Evolutionary conservation across 2,797 vertebrate species (phyloP), one percentile per base, ranked within the genome.

Genomic region (Smutsia temminckii): DNA sequence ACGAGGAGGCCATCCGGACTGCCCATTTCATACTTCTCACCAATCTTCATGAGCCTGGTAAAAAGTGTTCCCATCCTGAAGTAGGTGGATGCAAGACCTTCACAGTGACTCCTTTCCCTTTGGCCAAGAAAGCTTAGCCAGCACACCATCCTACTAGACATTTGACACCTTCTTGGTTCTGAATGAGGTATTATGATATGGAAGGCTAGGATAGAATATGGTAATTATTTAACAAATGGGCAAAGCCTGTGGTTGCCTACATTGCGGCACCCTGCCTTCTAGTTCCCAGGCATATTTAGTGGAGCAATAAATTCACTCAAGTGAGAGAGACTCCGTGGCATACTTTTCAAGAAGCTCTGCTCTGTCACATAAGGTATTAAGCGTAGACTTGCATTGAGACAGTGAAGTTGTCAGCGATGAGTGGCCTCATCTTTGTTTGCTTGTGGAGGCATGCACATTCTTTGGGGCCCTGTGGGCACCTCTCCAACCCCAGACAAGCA

Each of bases 381-480:
- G 63, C 78, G 69, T 64, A 93, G 63, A 63, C 51, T 93, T 93
- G 61, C 17, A 51, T 20, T 1, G 2, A 51, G 80, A 95, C 34
- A 92, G 71, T 55, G 66, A 96, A 81, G 71, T 87, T 94, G 94
- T 94, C 87, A 63, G 59, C 74, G 66, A 51, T 77, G 84, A 92
- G 80, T 40, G 2, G 80, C 74, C 64, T 72, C 27, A 0, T 16
- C 59, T 11, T 83, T 55, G 74, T 86, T 80, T 93, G 66, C 61
- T 96, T 71, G 0, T 61, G 91, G 92, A 84, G 34, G 69, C 59
- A 63, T 77, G 68, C 16, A 27, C 42, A 37, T 85, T 95, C 79
- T 86, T 91, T 29, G 78, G 72, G 64, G 53, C 37, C 78, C 59
- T 74, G 66, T 21, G 69, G 93, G 40, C 85, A 78, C 93, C 78